Base-by-base conservation (phyloP, 1,140 invertebrate genomes). In the Micrasema longulum region DNA sequence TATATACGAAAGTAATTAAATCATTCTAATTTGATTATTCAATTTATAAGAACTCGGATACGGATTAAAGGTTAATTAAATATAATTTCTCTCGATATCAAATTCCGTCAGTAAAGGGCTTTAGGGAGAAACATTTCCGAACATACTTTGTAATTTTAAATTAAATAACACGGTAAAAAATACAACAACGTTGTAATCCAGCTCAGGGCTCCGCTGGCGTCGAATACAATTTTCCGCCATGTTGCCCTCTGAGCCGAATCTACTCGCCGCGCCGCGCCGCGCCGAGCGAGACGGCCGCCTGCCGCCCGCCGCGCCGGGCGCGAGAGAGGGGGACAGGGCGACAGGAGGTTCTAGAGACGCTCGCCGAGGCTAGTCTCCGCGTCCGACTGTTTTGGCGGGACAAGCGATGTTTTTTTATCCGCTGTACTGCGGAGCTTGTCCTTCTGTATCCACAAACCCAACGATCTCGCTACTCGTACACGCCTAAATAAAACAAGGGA, bases 181-280 rank as follows among this genome's bases (percentile, higher is more conserved):
- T 60, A 71, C 70, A 76, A 72, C 70, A 75, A 72, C 74, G 69
- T 63, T 76, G 74, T 76, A 76, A 76, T 76, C 74, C 74, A 64
- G 53, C 47, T 72, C 70, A 74, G 63, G 69, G 70, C 69, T 75
- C 73, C 66, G 62, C 43, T 65, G 66, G 67, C 70, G 74, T 64
- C 62, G 72, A 76, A 75, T 72, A 76, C 74, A 76, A 76, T 76
- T 76, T 76, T 76, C 74, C 74, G 74, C 69, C 74, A 73, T 76
- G 71, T 70, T 76, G 63, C 62, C 67, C 74, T 38, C 74, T 71
- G 74, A 76, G 70, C 74, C 74, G 74, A 70, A 65, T 72, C 69
- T 70, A 74, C 72, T 63, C 73, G 73, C 68, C 69, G n/a, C n/a
- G n/a, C n/a, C n/a, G n/a, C n/a, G n/a, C n/a, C 57, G 62, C 0